These are phyloP conservation scores for Erebia epiphron DNA, from an alignment of 2,888 invertebrate genomes.

Conservation along the genomic window DNA sequence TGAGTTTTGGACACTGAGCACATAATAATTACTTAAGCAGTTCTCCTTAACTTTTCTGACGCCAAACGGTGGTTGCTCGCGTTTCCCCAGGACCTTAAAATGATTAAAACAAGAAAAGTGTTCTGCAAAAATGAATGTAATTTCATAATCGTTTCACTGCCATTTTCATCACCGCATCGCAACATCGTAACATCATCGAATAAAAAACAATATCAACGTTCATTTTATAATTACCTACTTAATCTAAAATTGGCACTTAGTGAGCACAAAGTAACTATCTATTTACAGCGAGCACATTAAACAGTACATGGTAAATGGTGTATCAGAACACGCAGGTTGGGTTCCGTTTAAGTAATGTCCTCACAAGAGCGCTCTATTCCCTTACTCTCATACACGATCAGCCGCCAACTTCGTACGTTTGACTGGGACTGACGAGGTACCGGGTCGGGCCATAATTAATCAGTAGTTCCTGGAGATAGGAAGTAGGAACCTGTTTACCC, in stretches of 20 bases:
- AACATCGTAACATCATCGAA: conserved; percentile 47
- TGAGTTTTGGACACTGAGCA: too few species aligned
- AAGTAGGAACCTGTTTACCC: too few species aligned
- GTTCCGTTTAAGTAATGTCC: too few species aligned
- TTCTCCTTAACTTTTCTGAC: too few species aligned
- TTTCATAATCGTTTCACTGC: conserved; percentile 26
- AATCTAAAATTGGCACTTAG: conserved; percentile 74
- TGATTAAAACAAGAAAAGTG: background rate
- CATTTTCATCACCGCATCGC: conserved; percentile 8
- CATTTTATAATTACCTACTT: conserved; percentile 59
- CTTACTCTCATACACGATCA: background rate
- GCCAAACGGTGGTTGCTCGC: too few species aligned
- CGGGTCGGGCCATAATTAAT: too few species aligned
- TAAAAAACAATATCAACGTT: conserved; percentile 37
- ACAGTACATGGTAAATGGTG: background rate
- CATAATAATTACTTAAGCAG: too few species aligned
- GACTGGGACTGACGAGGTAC: too few species aligned
- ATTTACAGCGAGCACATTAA: conserved; percentile 50
- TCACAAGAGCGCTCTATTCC: too few species aligned
- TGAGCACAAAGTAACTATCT: conserved; percentile 66
- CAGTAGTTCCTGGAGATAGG: too few species aligned
- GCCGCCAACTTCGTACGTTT: background rate
- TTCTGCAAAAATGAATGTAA: conserved; percentile 29
- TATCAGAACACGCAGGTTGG: background rate
- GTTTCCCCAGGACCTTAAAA: background rate